Percentiles rank a stretch among this genome's conserved stretches.
Conservation (phyloP, 2,797 vertebrate species). For the Enoplosus armatus region DNA sequence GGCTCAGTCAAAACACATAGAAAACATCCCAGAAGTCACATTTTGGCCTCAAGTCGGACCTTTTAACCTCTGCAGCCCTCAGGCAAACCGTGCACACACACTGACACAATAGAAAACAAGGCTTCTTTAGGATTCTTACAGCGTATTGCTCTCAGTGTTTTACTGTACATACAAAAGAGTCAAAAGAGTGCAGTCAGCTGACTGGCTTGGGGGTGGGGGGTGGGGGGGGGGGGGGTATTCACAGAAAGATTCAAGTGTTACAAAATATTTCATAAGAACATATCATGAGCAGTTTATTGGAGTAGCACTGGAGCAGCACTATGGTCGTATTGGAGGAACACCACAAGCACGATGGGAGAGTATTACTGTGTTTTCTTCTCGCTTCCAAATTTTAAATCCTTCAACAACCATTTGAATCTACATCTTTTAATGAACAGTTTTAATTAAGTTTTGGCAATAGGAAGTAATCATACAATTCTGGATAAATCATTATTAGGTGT, state of each 20-base stretch:
- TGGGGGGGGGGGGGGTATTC: conserved; percentile 51
- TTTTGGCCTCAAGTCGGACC: conserved; percentile 31
- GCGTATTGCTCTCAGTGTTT: conserved; percentile 83
- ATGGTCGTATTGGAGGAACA: conserved; percentile 63
- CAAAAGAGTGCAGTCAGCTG: conserved; percentile 62
- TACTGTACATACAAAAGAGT: conserved; percentile 80
- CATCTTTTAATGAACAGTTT: conserved; percentile 59
- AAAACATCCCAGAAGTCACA: conserved; percentile 46
- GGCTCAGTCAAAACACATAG: conserved; percentile 45
- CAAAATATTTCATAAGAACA: conserved; percentile 72
- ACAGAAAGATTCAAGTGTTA: conserved; percentile 68
- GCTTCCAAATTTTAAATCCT: conserved; percentile 23
- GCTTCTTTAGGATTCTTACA: conserved; percentile 75
- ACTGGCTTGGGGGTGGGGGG: conserved; percentile 38
- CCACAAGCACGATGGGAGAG: conserved; percentile 58
- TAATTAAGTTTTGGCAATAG: conserved; percentile 71
- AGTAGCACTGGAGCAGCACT: conserved; percentile 63
- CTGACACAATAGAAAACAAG: conserved; percentile 79
- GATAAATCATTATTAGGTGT: conserved; percentile 69
- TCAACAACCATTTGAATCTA: conserved; percentile 49
- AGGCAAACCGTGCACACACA: conserved; percentile 55
- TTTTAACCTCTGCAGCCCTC: conserved; percentile 40
- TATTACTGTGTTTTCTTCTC: conserved; percentile 34
- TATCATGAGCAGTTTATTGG: conserved; percentile 60
- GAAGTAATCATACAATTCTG: conserved; percentile 69